These are phyloP conservation scores for Beroe forskalii DNA, from an alignment of 37 sponge, comb jelly and placozoan genomes.

Conservation along the genomic window DNA sequence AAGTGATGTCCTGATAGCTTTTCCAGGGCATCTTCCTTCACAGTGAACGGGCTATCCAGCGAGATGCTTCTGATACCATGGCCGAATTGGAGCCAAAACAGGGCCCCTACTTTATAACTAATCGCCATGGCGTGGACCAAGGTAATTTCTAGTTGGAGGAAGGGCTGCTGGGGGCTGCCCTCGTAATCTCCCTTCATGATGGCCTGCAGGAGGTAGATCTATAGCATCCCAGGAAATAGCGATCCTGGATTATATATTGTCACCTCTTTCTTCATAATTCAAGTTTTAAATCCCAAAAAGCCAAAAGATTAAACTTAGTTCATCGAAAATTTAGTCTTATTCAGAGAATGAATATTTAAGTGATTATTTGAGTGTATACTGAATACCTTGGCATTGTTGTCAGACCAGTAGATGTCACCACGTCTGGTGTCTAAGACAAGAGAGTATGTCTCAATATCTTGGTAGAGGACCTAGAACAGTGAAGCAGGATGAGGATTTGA, in stretches of 20 bases:
- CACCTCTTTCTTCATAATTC: no score
- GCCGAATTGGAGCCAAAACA: neutral
- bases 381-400: neutral
- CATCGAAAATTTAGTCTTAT: no score
- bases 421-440: neutral
- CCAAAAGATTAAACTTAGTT: no score
- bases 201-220: neutral
- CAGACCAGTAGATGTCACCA: neutral
- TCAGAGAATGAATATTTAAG: no score
- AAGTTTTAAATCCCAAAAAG: no score
- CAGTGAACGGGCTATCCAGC: neutral
- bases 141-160: neutral
- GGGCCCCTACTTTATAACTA: neutral
- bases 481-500: neutral
- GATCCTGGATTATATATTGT: no score
- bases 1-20: neutral
- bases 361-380: no score
- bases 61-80: neutral
- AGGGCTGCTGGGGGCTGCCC: neutral
- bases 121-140: neutral
- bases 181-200: conserved; percentile 42
- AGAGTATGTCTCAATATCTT: neutral
- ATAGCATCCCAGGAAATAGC: neutral
- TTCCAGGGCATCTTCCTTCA: neutral
- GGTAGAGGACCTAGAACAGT: neutral